Conservation (phyloP, 2,113 vertebrate species). For the Lepidothrix coronata region DNA sequence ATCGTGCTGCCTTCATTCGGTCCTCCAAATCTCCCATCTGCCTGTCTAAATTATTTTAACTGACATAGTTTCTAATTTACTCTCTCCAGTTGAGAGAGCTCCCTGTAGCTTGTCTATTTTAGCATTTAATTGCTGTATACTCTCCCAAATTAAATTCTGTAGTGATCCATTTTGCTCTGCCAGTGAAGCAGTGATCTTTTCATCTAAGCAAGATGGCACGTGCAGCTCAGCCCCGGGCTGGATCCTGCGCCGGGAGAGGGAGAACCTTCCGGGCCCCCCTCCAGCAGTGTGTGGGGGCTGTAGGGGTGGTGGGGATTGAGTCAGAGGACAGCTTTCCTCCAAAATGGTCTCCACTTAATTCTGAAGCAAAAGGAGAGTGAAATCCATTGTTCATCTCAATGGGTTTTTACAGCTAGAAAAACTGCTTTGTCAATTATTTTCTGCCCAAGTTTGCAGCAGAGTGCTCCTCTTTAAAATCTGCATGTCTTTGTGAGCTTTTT, state of each 20-base stretch:
- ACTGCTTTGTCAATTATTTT: background rate
- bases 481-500: background rate
- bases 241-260: background rate
- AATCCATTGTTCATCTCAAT: background rate
- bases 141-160: slow-evolving; percentile 79
- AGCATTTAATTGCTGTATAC: slow-evolving; percentile 81
- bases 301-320: background rate
- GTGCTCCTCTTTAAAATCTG: background rate
- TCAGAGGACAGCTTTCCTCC: background rate
- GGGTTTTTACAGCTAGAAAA: background rate
- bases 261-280: background rate
- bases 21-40: slow-evolving; percentile 64
- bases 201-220: slow-evolving; percentile 29
- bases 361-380: background rate
- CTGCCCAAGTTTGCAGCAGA: background rate
- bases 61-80: slow-evolving; percentile 80
- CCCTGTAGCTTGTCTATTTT: slow-evolving; percentile 76
- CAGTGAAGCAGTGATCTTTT: slow-evolving; percentile 74
- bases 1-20: slow-evolving; percentile 48
- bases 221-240: slow-evolving; percentile 15
- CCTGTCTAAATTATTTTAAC: slow-evolving; percentile 78
- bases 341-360: background rate
- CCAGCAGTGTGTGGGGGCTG: background rate
- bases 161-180: slow-evolving; percentile 77
- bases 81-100: slow-evolving; percentile 78